phyloP scores from a whole-genome alignment of 2,797 vertebrate species.

The Ceryle rudis region DNA sequence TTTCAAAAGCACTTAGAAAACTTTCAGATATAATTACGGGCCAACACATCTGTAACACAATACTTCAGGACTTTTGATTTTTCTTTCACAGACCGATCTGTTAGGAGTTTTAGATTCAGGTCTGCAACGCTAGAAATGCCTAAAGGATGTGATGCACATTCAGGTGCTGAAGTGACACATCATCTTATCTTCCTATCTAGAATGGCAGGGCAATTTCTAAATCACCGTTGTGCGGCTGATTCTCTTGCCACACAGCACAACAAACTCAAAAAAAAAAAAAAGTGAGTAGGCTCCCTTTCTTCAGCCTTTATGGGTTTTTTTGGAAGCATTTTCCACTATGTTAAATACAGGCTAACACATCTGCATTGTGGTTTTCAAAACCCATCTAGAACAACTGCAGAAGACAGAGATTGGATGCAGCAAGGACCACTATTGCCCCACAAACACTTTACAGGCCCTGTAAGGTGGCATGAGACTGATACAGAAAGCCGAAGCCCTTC shows the following conservation, averaged over 20 bases:
- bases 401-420: background rate
- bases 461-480: background rate
- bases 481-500: background rate
- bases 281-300: background rate
- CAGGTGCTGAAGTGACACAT: background rate
- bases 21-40: background rate
- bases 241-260: background rate
- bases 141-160: background rate
- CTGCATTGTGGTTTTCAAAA: background rate
- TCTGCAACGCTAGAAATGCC: background rate
- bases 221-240: background rate
- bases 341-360: background rate
- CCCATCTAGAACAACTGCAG: background rate
- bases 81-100: background rate
- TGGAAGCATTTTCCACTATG: background rate
- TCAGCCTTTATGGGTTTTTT: background rate
- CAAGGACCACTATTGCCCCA: background rate
- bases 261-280: background rate
- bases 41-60: background rate
- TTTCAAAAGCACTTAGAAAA: background rate
- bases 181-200: background rate
- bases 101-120: background rate
- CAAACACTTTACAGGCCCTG: background rate
- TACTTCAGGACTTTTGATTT: background rate
- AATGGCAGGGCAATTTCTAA: background rate